Percentiles rank a stretch among this genome's conserved stretches.
These are phyloP conservation scores for Chouioia cunea DNA, from an alignment of 2,888 invertebrate species.

Conservation along the genomic window DNA sequence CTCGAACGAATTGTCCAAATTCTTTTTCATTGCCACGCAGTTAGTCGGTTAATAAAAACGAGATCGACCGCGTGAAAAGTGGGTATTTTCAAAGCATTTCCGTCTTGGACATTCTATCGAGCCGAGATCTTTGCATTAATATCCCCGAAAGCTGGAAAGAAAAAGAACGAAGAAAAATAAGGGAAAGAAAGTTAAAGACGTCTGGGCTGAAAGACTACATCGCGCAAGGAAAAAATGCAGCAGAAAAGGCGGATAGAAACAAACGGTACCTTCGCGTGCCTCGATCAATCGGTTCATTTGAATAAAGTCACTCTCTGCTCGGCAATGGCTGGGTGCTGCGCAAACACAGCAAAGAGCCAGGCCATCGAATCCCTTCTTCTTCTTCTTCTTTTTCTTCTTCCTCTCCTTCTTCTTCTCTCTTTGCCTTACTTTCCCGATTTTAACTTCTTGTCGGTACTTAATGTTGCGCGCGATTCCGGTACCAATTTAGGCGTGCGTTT, in stretches of 20 bases:
- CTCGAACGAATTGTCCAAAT: no score
- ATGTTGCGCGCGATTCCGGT: constrained; percentile 30
- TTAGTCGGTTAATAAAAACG: no score
- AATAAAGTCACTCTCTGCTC: constrained; percentile 57
- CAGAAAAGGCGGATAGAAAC: constrained; percentile 54
- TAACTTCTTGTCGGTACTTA: constrained; percentile 28
- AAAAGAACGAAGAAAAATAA: constrained; percentile 37
- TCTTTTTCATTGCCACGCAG: no score
- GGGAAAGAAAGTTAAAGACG: background rate
- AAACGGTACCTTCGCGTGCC: constrained; percentile 60
- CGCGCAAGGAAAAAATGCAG: constrained; percentile 16
- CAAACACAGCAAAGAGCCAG: constrained; percentile 11
- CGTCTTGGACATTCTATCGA: background rate
- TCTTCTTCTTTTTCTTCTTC: constrained; percentile 19
- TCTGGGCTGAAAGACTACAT: constrained; percentile 1
- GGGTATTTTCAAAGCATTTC: background rate
- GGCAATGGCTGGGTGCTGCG: constrained; percentile 32
- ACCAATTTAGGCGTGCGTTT: constrained; percentile 14
- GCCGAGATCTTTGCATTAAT: constrained; percentile 16
- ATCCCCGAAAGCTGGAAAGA: constrained; percentile 2
- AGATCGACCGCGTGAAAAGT: no score
- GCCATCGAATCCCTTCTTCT: background rate
- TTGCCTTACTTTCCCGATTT: constrained; percentile 31
- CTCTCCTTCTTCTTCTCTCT: constrained; percentile 10
- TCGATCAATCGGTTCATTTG: constrained; percentile 62